A percentile compares a stretch with the other conserved stretches of the same genome.
Conservation (phyloP, 2,888 invertebrate genomes). For the Pseudococcus jackbeardsleyi region DNA sequence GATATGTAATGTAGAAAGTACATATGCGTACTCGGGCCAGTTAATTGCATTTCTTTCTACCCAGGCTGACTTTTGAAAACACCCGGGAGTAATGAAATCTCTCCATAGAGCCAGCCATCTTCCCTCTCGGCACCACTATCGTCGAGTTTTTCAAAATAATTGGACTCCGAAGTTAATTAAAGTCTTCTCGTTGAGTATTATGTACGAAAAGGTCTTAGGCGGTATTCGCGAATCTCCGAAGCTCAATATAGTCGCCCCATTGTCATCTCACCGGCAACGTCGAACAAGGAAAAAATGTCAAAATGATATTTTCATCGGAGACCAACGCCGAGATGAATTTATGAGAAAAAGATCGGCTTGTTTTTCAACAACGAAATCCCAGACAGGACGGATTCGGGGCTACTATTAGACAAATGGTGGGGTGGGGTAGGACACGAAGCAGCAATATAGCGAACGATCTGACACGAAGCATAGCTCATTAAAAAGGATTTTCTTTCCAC, state of each 20-base stretch:
- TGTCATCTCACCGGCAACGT: not conserved
- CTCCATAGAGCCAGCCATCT: too few relatives aligned
- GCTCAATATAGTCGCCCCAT: not conserved
- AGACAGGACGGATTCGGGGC: too few relatives aligned
- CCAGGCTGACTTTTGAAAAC: not conserved
- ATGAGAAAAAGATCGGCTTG: not conserved
- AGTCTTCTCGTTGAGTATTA: not conserved
- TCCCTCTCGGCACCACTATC: not conserved
- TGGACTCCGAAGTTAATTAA: not conserved
- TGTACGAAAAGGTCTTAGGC: not conserved
- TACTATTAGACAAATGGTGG: not conserved
- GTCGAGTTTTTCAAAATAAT: not conserved
- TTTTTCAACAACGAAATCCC: not conserved
- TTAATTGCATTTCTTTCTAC: not conserved
- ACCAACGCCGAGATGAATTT: not conserved
- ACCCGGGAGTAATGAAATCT: too few relatives aligned
- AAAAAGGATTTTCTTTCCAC: not conserved
- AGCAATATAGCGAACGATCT: not conserved
- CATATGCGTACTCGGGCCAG: not conserved
- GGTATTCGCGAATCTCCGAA: not conserved
- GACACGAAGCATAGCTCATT: slow-evolving; percentile 1
- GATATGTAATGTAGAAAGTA: too few relatives aligned
- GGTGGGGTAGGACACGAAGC: not conserved
- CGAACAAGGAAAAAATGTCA: not conserved
- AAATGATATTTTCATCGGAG: slow-evolving; percentile 8